Evolutionary conservation across 2,888 invertebrate species (phyloP), one percentile per base, ranked within the genome.

Genomic region (Aphrophora alni): DNA sequence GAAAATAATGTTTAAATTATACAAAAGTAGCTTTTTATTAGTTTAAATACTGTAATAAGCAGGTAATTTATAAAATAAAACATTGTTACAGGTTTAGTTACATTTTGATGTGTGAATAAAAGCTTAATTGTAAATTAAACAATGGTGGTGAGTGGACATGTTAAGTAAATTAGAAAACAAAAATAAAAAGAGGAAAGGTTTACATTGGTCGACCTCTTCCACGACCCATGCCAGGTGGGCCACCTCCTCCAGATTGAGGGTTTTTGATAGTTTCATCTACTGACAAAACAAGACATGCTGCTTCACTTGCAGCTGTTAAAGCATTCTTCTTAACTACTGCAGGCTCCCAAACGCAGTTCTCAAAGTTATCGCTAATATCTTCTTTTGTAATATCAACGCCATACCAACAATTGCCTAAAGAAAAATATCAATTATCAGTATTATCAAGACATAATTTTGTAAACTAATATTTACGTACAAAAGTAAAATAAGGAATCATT

Each of bases 221-320:
- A 82, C 93, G 90, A 8, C 93, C 94, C 80, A 89, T 89, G 82
- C 88, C 89, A 68, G 89, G 89, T 2, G 89, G 90, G 1, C 89
- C 91, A 3, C 89, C 91, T 12, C 86, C 87, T 10, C 89, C 90
- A 38, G 92, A 91, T 86, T 94, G 95, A 51, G 93, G 96, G 88
- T 97, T 98, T 90, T 97, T 98, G 85, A 99, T 97, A 0, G 99
- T 99, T 89, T 99, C 99, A 87, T 99, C 99, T 0, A 99, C 97
- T 0, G 98, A 98, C 8, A 99, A 91, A 85, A 99, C 95, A 87
- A 98, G 93, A 85, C 98, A 97, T 17, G 98, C 95, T 1, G 99
- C 99, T 89, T 97, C 99, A 82, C 95, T 93, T 0, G 99, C 99
- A 17, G 99, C 98, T 0, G 95, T 97, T 84, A 99, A 90, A 0